Percentiles rank a stretch among this genome's conserved stretches.
These are phyloP conservation scores for Cynocephalus volans DNA, from an alignment of 2,113 vertebrate species.

Conservation along the genomic window DNA sequence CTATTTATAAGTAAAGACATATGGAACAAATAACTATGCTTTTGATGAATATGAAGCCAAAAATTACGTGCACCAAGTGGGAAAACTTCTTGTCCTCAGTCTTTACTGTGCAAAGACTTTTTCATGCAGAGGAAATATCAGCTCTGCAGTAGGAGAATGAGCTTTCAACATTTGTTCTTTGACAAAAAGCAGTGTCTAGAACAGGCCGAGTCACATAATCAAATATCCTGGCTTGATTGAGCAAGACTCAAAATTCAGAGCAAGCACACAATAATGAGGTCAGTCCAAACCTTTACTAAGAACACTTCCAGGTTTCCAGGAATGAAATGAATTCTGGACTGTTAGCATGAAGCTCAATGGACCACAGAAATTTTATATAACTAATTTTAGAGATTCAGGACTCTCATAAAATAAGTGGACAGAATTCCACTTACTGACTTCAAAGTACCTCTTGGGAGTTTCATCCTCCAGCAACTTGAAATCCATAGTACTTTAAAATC, in stretches of 20 bases:
- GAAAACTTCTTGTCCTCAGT: not conserved
- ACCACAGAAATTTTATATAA: conserved; percentile 59
- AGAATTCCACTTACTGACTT: conserved; percentile 62
- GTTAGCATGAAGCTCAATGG: conserved; percentile 30
- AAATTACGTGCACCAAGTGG: not conserved
- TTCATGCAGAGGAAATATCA: not conserved
- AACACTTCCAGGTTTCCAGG: not conserved
- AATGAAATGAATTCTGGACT: conserved; percentile 63
- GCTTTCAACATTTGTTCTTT: conserved; percentile 62
- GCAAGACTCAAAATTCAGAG: not conserved
- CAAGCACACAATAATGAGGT: conserved; percentile 35
- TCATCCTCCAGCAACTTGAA: conserved; percentile 62
- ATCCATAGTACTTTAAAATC: conserved; percentile 52
- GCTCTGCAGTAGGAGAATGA: not conserved
- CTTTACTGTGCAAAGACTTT: not conserved
- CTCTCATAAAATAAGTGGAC: conserved; percentile 62
- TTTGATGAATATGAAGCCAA: not conserved
- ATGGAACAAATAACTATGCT: not conserved
- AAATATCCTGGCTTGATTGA: conserved; percentile 26
- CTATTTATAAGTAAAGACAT: not conserved
- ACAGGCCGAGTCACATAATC: not conserved
- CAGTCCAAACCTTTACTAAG: conserved; percentile 58
- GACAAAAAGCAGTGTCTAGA: not conserved
- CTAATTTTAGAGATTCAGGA: conserved; percentile 67
- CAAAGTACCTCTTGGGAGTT: conserved; percentile 44